These are phyloP conservation scores for Torymus texanus DNA, from an alignment of 2,888 invertebrate genomes.

Conservation along the genomic window DNA sequence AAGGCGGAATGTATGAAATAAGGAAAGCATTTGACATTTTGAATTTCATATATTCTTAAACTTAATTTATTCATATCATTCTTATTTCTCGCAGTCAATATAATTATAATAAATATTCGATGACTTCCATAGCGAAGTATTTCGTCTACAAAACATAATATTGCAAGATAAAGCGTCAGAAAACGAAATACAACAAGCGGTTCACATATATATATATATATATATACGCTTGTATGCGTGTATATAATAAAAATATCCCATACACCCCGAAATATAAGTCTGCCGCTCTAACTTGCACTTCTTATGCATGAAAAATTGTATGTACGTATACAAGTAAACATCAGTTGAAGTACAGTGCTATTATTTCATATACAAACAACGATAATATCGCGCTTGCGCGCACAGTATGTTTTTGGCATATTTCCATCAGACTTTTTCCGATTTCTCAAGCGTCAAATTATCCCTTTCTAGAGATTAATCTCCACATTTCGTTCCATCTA, in stretches of 20 bases:
- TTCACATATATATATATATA: neutral
- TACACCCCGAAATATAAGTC: constrained; percentile 6
- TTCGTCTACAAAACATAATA: constrained; percentile 15
- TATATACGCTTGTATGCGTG: neutral
- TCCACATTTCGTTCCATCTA: constrained; percentile 12
- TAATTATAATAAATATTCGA: constrained; percentile 38
- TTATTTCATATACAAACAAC: neutral
- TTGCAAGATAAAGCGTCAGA: constrained; percentile 35
- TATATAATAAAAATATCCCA: constrained; percentile 45
- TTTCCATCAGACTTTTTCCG: constrained; percentile 38
- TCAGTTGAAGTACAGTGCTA: neutral
- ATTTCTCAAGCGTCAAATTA: constrained; percentile 19
- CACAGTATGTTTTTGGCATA: constrained; percentile 22
- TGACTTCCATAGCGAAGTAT: constrained; percentile 12
- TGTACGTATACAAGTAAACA: neutral
- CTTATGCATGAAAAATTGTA: neutral
- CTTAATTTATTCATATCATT: constrained; percentile 52
- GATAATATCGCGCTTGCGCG: neutral
- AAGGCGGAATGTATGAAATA: constrained; percentile 27
- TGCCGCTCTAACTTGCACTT: constrained; percentile 24
- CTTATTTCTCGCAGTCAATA: constrained; percentile 56
- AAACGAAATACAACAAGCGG: neutral
- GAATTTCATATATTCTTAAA: constrained; percentile 39
- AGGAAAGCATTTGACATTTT: constrained; percentile 14
- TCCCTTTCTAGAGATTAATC: constrained; percentile 6